Evolutionary conservation across 2,888 invertebrate species (phyloP), one percentile per base, ranked within the genome.

Genomic region (Coremacera marginata): DNA sequence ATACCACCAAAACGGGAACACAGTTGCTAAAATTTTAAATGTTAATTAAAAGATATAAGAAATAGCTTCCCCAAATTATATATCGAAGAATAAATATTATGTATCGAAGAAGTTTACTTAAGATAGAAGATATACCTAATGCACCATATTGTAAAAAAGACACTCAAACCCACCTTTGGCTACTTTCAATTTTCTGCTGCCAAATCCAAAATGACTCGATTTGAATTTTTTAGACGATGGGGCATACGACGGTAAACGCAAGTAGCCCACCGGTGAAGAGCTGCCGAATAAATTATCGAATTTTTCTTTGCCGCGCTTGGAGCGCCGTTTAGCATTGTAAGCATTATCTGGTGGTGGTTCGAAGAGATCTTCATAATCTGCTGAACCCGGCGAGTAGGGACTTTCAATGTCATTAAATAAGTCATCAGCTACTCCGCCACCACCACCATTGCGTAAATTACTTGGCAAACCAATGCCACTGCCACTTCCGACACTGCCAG

Each of bases 361-460:
- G 90, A 96, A 96, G 81, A 96, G 91, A 88, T 96, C 96, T 84
- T 96, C 95, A 86, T 95, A 95, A 89, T 96, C 94, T 84, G 94
- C 94, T n/a, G 95, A 95, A 65, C 95, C 96, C 0, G 96, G 96
- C 70, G 96, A 96, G 90, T 96, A 96, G 0, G 96, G 97, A 27
- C 96, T 96, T 82, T 94, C 94, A 87, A 94, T 92, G 16, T 95
- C 94, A 70, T 80, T 81, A 81, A 92, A 92, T 11, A 85, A 82
- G 68, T 91, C 91, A 82, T 93, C 94, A 14, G 77, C 79, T 51
- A 79, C 80, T 51, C 77, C 84, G 55, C 81, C 80, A 31, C 84
- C 83, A 44, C 83, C 82, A 25, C 81, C 19, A 79, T 80, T 82
- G 9, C 70, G 34, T 60, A 74, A 79, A 8, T 76, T 79, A 57